Percentiles rank a stretch among this genome's conserved stretches.
These are phyloP conservation scores for Hystrix cristata DNA, from an alignment of 2,113 vertebrate genomes.

Conservation along the genomic window DNA sequence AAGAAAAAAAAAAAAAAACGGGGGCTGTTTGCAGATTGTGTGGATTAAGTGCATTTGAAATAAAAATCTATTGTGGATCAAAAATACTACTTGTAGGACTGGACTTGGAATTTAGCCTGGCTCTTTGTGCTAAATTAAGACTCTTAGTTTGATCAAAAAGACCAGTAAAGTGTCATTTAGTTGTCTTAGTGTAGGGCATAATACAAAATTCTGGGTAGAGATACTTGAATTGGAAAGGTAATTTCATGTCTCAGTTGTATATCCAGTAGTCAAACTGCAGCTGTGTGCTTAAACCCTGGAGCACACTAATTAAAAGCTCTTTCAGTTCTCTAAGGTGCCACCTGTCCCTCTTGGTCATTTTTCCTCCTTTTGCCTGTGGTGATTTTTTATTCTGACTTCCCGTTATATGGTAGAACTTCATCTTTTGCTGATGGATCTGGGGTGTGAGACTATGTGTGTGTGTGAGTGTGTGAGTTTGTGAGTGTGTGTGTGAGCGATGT, in stretches of 20 bases:
- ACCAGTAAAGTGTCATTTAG: constrained; percentile 39
- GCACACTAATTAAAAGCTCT: not conserved
- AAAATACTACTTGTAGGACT: not conserved
- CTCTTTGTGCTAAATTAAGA: constrained; percentile 27
- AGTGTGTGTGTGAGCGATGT: not conserved
- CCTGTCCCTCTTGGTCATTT: not conserved
- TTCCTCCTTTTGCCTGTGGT: not conserved
- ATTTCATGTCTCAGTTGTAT: constrained; percentile 40
- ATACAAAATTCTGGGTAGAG: constrained; percentile 44
- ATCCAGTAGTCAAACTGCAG: not conserved
- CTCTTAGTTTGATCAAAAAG: constrained; percentile 49
- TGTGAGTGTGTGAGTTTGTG: not conserved
- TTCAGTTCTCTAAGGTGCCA: not conserved
- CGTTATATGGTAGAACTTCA: not conserved
- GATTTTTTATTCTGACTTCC: not conserved
- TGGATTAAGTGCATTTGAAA: not conserved
- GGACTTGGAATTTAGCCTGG: not conserved
- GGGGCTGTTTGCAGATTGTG: not conserved
- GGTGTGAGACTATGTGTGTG: not conserved
- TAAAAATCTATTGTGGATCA: constrained; percentile 17
- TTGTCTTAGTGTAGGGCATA: not conserved
- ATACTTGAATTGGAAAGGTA: constrained; percentile 38
- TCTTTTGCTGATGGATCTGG: not conserved
- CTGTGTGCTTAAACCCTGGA: not conserved
- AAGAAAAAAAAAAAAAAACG: not conserved